These are phyloP conservation scores for Laticauda laticaudata DNA, from an alignment of 2,113 vertebrate species.

Conservation along the genomic window DNA sequence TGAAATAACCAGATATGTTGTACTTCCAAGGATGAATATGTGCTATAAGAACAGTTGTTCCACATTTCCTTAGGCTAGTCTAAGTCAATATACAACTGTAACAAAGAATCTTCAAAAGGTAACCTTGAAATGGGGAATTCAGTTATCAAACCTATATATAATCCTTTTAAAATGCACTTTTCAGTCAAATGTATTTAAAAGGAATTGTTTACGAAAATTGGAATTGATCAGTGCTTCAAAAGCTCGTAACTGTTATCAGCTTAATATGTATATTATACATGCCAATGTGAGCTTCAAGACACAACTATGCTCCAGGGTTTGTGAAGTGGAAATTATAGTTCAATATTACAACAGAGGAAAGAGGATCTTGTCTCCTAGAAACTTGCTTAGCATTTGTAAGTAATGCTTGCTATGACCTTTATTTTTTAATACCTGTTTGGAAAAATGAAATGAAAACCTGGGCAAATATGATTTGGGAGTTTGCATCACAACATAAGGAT, in stretches of 20 bases:
- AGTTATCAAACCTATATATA: conserved; percentile 40
- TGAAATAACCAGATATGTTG: conserved; percentile 42
- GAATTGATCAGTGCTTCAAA: conserved; percentile 7
- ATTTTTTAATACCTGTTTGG: neutral
- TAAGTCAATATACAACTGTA: conserved; percentile 48
- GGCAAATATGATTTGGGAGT: neutral
- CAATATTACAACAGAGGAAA: conserved; percentile 22
- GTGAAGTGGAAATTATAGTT: conserved; percentile 31
- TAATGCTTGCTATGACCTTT: neutral
- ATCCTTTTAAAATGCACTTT: conserved; percentile 27
- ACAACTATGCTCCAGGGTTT: neutral
- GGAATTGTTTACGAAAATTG: conserved; percentile 17
- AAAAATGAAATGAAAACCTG: conserved; percentile 4
- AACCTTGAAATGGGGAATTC: conserved; percentile 9
- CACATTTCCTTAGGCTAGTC: conserved; percentile 38
- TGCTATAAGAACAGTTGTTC: conserved; percentile 48
- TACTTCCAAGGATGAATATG: conserved; percentile 36
- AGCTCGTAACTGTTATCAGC: conserved; percentile 35
- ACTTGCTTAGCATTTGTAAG: conserved; percentile 24
- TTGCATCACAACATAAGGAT: conserved; percentile 17
- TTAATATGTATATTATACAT: conserved; percentile 33
- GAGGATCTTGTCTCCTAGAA: neutral
- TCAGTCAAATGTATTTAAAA: conserved; percentile 33
- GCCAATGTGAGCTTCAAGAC: neutral
- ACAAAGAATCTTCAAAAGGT: conserved; percentile 41